phyloP scores from a whole-genome alignment of 2,797 vertebrate genomes.

The Gymnopithys bicolor region DNA sequence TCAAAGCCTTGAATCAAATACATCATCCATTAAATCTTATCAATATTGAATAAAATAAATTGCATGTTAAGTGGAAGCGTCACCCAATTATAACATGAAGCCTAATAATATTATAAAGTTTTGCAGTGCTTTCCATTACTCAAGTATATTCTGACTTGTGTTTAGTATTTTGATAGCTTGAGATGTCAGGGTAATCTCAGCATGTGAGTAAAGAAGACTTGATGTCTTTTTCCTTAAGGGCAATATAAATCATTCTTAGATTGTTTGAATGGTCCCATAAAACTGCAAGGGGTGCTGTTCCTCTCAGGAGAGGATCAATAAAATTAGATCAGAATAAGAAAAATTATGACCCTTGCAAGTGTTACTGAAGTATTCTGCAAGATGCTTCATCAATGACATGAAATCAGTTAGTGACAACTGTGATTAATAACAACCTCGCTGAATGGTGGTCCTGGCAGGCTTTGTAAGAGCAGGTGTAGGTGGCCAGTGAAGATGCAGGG shows the following conservation, averaged over 20 bases:
- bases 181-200: neutral
- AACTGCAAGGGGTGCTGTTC: neutral
- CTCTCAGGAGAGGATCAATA: conserved; percentile 32
- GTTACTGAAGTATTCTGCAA: neutral
- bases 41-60: conserved; percentile 75
- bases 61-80: conserved; percentile 60
- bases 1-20: conserved; percentile 55
- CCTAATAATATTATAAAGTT: conserved; percentile 28
- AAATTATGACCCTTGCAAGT: neutral
- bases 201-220: neutral
- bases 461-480: neutral
- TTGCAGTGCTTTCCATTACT: neutral
- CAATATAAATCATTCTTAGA: conserved; percentile 23
- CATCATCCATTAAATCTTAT: conserved; percentile 63
- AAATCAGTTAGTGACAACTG: neutral
- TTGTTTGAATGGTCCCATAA: conserved; percentile 14
- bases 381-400: neutral
- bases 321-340: conserved; percentile 27
- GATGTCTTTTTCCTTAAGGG: conserved; percentile 36
- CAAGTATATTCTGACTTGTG: neutral
- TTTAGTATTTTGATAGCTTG: neutral
- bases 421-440: fast-evolving
- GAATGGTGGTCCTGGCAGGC: neutral
- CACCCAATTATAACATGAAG: conserved; percentile 51
- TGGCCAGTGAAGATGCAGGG: neutral